A percentile compares a stretch with the other conserved stretches of the same genome.
These are phyloP conservation scores for Corythaixoides concolor DNA, from an alignment of 2,113 vertebrate genomes.

Conservation along the genomic window DNA sequence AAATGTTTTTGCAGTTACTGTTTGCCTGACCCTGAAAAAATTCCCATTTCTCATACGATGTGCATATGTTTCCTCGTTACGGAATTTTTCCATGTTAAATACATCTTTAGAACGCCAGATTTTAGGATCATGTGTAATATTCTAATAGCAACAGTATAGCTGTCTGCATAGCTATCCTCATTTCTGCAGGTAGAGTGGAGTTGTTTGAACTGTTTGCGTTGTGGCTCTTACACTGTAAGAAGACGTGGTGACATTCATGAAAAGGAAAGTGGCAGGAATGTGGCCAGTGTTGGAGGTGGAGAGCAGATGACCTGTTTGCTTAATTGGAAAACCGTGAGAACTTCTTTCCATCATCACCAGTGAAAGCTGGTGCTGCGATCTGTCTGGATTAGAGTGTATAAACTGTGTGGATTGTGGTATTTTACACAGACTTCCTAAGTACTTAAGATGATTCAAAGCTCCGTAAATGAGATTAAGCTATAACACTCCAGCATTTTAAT, in stretches of 20 bases:
- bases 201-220: neutral
- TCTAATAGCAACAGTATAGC: neutral
- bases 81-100: neutral
- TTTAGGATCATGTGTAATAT: neutral
- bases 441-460: slow-evolving; percentile 65
- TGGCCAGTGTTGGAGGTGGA: neutral
- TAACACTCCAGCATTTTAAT: slow-evolving; percentile 48
- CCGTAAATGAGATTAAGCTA: slow-evolving; percentile 61
- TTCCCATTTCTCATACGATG: neutral
- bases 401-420: slow-evolving; percentile 33
- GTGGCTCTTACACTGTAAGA: neutral
- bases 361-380: neutral
- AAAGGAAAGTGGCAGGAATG: neutral
- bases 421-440: slow-evolving; percentile 53
- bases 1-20: neutral
- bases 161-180: neutral
- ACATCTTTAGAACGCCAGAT: neutral
- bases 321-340: neutral
- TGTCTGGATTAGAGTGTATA: slow-evolving; percentile 6
- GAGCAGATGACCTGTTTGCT: neutral
- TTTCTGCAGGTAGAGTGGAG: neutral
- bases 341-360: neutral
- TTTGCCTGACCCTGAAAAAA: neutral
- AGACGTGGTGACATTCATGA: fast-evolving
- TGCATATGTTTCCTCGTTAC: neutral